Evolutionary conservation across 2,113 vertebrate species (phyloP), one percentile per base, ranked within the genome.

Genomic region (Pachypanchax playfairii): DNA sequence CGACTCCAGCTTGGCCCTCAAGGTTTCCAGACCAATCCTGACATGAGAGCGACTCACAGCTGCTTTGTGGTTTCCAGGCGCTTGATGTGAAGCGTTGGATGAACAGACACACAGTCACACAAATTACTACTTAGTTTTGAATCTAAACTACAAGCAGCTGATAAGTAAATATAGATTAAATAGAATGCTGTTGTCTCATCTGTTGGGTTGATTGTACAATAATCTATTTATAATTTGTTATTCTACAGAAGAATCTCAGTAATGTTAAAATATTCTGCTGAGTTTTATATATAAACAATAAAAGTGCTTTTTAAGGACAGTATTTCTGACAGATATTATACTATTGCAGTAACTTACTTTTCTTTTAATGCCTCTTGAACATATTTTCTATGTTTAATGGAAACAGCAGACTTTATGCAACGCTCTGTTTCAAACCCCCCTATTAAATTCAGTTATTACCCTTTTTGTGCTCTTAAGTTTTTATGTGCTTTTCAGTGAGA

Each of bases 41-140:
- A 79, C 71, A 82, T 79, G 81, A 85, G 83, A 80, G 70, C 63
- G 68, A 54, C 71, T 85, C 70, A 43, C 83, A 87, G 80, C 87
- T 86, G 84, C 81, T 86, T 59, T 73, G 62, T 39, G 59, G 73
- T 60, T 84, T 73, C 78, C 60, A 73, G 70, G 60, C 26, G 26
- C 58, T 73, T 57, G 54, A 59, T 28, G 36, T 20, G 63, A 24
- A 60, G 61, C 60, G 51, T 36, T 69, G 41, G 35, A 29, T 38
- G n/a, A 78, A 38, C 61, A 73, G 57, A 60, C 36, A 22, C 2
- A 38, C 42, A 57, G 31, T 53, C 50, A 38, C 21, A 41, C 43
- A 56, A 62, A 38, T 56, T 56, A 35, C 64, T 63, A 55, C 42
- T 50, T 1, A 5, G 39, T 48, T 50, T 29, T 21, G 44, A 15